Percentiles rank a stretch among this genome's conserved stretches.
phyloP scores from a whole-genome alignment of 2,888 invertebrate species.

The Mellilla xanthometata region DNA sequence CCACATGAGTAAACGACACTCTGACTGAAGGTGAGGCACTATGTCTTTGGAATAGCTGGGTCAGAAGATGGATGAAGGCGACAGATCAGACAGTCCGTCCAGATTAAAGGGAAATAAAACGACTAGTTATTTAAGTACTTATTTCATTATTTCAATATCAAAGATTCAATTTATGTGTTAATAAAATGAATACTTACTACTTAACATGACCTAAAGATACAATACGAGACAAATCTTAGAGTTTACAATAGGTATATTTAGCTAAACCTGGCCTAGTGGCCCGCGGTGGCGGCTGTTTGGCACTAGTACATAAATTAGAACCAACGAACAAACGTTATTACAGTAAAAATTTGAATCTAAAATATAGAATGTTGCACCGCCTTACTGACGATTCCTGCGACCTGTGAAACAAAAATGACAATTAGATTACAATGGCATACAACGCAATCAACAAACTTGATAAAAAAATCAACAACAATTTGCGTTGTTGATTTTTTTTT shows the following conservation, averaged over 20 bases:
- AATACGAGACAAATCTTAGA: slow-evolving; percentile 50
- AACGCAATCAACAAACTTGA: too few relatives aligned
- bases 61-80: too few relatives aligned
- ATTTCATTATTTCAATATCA: slow-evolving; percentile 60
- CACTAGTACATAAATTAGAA: slow-evolving; percentile 66
- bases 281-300: slow-evolving; percentile 59
- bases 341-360: slow-evolving; percentile 48
- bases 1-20: too few relatives aligned
- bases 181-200: slow-evolving; percentile 59
- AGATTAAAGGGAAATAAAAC: slow-evolving; percentile 31
- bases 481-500: too few relatives aligned
- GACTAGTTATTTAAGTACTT: slow-evolving; percentile 52
- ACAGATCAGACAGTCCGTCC: too few relatives aligned
- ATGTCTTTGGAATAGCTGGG: too few relatives aligned
- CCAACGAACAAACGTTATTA: slow-evolving; percentile 54
- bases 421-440: slow-evolving; percentile 24
- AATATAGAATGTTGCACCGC: slow-evolving; percentile 33
- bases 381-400: slow-evolving; percentile 76
- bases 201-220: slow-evolving; percentile 47
- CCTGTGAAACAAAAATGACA: slow-evolving; percentile 65
- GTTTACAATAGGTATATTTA: slow-evolving; percentile 51
- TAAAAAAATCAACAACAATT: too few relatives aligned
- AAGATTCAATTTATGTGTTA: slow-evolving; percentile 58
- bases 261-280: slow-evolving; percentile 40
- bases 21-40: too few relatives aligned